Conservation (phyloP, 2,888 invertebrate genomes). For the Andrena bucephala region DNA sequence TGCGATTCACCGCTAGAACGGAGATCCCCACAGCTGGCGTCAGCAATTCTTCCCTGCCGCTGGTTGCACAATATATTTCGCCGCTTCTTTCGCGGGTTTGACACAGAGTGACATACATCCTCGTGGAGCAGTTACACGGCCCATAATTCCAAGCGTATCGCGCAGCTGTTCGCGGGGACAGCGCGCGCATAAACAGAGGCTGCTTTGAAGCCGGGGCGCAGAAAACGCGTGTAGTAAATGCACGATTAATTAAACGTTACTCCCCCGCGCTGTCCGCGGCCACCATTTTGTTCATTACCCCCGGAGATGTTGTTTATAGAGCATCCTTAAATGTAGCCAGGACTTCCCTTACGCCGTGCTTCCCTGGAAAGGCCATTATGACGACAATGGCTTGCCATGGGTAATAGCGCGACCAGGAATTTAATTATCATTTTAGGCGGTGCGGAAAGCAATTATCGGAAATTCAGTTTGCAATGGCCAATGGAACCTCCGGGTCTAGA, state of each 20-base stretch:
- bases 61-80: not conserved
- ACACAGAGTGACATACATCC: not conserved
- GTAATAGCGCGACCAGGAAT: conserved; percentile 75
- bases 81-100: not conserved
- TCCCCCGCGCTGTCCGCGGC: not conserved
- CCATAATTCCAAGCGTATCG: conserved; percentile 17
- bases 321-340: conserved; percentile 61
- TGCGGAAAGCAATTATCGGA: conserved; percentile 83
- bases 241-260: conserved; percentile 54
- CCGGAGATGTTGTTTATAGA: conserved; percentile 50
- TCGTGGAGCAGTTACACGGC: not conserved
- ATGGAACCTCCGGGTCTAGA: conserved; percentile 65
- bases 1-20: no score
- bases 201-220: conserved; percentile 4
- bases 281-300: conserved; percentile 38
- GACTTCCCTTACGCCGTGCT: conserved; percentile 38
- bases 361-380: conserved; percentile 60
- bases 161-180: conserved; percentile 23
- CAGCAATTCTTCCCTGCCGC: not conserved
- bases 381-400: conserved; percentile 66
- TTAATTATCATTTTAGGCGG: conserved; percentile 83
- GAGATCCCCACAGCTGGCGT: not conserved
- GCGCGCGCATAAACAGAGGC: conserved; percentile 10
- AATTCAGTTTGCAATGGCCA: conserved; percentile 82
- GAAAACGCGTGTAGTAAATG: conserved; percentile 31